Evolutionary conservation across 2,888 invertebrate genomes (phyloP), one percentile per base, ranked within the genome.

Genomic region (Drosophila imparisetae): DNA sequence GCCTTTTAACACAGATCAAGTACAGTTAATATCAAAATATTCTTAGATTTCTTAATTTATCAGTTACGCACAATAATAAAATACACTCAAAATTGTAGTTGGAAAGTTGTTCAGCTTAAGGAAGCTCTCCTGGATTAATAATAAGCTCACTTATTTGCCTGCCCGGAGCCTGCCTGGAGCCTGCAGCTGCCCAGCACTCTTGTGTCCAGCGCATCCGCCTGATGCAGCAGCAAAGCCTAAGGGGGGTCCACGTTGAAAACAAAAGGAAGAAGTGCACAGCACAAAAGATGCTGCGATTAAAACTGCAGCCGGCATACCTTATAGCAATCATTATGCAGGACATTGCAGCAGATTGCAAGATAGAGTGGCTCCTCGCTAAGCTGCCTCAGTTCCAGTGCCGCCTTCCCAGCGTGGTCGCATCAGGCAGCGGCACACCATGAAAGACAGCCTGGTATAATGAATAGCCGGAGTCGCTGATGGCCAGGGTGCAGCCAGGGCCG

Each of bases 341-440:
- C 95, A 90, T 95, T 95, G 78, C 94, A 94, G 78, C 94, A 94
- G 73, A 96, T 95, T 0, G 95, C 95, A 84, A 94, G 93, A 69
- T 95, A 94, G 0, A 96, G 92, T 78, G 94, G 94, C 11, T 96
- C 95, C 1, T 95, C 94, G 0, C 95, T 95, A 11, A 96, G 91
- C 21, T 94, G 93, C 61, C 94, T 94, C 2, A 96, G 93, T 76
- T 96, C 95, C 73, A 96, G 93, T 87, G 96, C 96, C 0, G 96
- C 95, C 91, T 96, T 96, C 15, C 95, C 95, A 85, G 96, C 96
- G 91, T 96, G 96, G 91, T 96, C 96, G 88, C 96, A 96, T 92
- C 96, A 75, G 96, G 94, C 10, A 95, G 95, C 7, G 96, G 96
- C 0, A 96, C 95, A 4, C 95, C 96, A 90, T 96, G 96, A 92